Evolutionary conservation across 1,140 invertebrate genomes (phyloP).

Genomic region (Drosophila nasuta): DNA sequence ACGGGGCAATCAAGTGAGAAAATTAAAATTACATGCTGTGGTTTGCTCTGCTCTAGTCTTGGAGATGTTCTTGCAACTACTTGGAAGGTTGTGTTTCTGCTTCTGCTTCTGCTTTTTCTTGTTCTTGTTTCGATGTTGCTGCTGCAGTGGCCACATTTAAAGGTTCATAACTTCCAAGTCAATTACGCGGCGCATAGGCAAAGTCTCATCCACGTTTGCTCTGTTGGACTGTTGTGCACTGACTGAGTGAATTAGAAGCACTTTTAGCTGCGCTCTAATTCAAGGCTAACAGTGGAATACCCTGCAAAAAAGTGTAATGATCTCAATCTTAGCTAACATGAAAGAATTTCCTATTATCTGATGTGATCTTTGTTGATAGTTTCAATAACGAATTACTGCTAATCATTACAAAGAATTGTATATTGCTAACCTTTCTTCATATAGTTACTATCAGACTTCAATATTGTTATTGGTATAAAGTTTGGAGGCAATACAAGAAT

Average conservation of each 20-base stretch:
- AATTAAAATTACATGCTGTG: conserved; percentile 79
- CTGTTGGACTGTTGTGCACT: conserved; percentile 22
- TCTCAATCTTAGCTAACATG: too few species aligned
- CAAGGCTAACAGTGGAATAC: not conserved
- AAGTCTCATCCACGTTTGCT: conserved; percentile 40
- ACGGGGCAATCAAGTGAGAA: conserved; percentile 79
- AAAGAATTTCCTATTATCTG: too few species aligned
- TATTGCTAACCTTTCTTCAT: too few species aligned
- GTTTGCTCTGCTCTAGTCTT: conserved; percentile 8
- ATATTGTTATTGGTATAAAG: too few species aligned
- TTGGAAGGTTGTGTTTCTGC: conserved; percentile 5
- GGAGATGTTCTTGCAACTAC: not conserved
- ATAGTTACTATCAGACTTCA: too few species aligned
- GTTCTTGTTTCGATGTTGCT: conserved; percentile 9
- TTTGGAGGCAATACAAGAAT: too few species aligned
- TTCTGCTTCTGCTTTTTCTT: not conserved
- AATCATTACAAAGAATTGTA: too few species aligned
- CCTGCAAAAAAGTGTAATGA: not conserved
- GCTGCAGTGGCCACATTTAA: conserved; percentile 72
- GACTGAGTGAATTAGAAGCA: conserved; percentile 68
- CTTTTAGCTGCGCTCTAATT: not conserved
- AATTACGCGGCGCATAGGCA: conserved; percentile 71
- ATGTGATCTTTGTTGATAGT: too few species aligned
- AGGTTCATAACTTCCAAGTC: conserved; percentile 83
- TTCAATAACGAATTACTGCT: too few species aligned